Conservation (phyloP, 1,140 invertebrate species). For the Rhopalosiphum maidis region DNA sequence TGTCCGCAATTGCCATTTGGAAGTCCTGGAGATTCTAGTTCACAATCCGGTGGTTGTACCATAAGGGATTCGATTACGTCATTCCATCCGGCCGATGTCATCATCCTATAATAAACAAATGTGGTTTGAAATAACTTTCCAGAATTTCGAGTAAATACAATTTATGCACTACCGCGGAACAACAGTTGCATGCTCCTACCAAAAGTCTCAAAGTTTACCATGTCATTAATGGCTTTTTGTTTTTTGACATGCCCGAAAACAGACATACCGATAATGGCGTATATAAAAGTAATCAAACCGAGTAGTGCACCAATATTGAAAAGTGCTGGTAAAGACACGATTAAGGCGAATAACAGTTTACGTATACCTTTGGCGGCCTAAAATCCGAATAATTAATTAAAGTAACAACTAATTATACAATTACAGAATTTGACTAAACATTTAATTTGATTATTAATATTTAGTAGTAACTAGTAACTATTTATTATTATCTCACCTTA, state of each 20-base stretch:
- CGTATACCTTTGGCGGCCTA: constrained; percentile 93
- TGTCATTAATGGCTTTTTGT: constrained; percentile 85
- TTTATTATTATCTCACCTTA: constrained; percentile 68
- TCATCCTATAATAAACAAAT: constrained; percentile 70
- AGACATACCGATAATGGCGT: constrained; percentile 95
- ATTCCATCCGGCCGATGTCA: constrained; percentile 95
- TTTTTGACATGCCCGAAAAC: constrained; percentile 89
- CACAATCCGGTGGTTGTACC: constrained; percentile 86
- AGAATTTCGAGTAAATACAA: neutral
- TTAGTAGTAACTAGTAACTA: neutral
- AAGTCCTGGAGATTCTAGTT: constrained; percentile 73
- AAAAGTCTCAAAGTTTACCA: constrained; percentile 94
- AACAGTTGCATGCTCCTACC: constrained; percentile 91
- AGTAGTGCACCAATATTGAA: constrained; percentile 94
- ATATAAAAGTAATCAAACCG: constrained; percentile 93
- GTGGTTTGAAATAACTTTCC: constrained; percentile 13
- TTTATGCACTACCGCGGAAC: constrained; percentile 71
- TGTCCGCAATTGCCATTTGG: constrained; percentile 91
- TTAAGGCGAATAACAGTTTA: constrained; percentile 91
- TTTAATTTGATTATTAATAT: neutral
- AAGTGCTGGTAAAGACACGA: constrained; percentile 91
- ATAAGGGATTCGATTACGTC: constrained; percentile 89
- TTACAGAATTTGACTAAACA: neutral
- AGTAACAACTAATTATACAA: neutral
- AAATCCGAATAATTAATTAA: neutral